Base-by-base conservation (phyloP, 2,888 invertebrate species). In the Bimastos eiseni region DNA sequence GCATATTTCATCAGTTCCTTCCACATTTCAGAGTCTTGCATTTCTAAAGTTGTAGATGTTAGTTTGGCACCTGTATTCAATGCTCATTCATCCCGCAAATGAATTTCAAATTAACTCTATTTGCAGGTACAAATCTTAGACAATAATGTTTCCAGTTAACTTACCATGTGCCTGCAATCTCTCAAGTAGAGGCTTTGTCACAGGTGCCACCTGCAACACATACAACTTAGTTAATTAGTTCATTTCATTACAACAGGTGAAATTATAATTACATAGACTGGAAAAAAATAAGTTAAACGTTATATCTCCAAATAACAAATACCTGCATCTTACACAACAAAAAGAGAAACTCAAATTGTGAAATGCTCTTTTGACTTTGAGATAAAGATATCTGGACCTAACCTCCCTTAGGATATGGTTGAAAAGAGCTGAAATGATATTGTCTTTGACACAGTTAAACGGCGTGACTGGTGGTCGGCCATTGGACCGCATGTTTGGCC, bases 381-480 rank as follows among this genome's bases (percentile, higher is more conserved):
- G 30, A 13, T 13, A 30, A 70, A n/a, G 70, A 70, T n/a, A 30
- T n/a, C 11, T 1, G n/a, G 70, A 86, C n/a, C 34, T 37, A 86
- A 86, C 86, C 86, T 86, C 36, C 34, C 24, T 86, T 24, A 86
- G 11, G 86, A 86, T 13, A 86, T 36, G 86, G 37, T 86, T 86
- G 86, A 86, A 86, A 86, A 86, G 36, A 36, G 86, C 5, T 34
- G 86, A 86, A 36, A 86, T 36, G 37, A 86, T 86, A 34, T 86
- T 86, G 86, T 86, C 86, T 86, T 86, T 86, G 86, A 86, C 86
- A 86, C 86, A 86, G 86, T 86, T 86, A 37, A 86, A 86, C 17
- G 86, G 86, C 24, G 86, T 86, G 86, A 86, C 30, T 6, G 86
- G 86, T 34, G 86, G 86, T 24, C 86, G 86, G 37, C 86, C 86